A percentile compares a stretch with the other conserved stretches of the same genome.
Evolutionary conservation across 2,797 vertebrate species (phyloP).

Genomic region (Discoglossus pictus): DNA sequence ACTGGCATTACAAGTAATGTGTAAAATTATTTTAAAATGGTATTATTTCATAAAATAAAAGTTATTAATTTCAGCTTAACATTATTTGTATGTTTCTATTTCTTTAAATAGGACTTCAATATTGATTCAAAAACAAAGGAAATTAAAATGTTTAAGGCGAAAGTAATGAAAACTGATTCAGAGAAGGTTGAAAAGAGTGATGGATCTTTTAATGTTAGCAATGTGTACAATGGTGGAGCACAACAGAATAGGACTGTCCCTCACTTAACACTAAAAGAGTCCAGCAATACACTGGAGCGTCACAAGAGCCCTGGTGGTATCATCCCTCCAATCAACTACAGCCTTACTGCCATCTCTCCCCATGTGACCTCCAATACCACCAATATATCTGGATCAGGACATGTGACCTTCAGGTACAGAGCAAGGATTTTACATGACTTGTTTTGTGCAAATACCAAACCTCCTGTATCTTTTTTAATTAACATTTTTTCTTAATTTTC

Average conservation of each 20-base stretch:
- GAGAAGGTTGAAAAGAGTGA: slow-evolving; percentile 60
- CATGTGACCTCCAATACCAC: slow-evolving; percentile 49
- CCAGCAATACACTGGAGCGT: slow-evolving; percentile 56
- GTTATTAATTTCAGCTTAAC: too few species aligned
- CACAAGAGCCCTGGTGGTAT: slow-evolving; percentile 53
- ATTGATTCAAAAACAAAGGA: slow-evolving; percentile 62
- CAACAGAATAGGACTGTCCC: slow-evolving; percentile 57
- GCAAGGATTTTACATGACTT: too few species aligned
- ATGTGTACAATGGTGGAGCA: slow-evolving; percentile 46
- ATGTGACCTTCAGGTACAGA: slow-evolving; percentile 71
- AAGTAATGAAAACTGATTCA: slow-evolving; percentile 56
- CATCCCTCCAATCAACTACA: slow-evolving; percentile 69
- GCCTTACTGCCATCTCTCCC: slow-evolving; percentile 53
- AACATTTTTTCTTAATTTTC: too few species aligned
- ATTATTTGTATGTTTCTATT: background rate
- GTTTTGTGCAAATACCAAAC: too few species aligned
- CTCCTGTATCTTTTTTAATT: too few species aligned
- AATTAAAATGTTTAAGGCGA: slow-evolving; percentile 62
- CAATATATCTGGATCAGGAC: slow-evolving; percentile 52
- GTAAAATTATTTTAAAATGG: background rate
- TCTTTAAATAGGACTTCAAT: slow-evolving; percentile 62
- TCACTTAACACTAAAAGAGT: slow-evolving; percentile 59
- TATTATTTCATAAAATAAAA: background rate
- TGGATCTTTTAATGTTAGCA: slow-evolving; percentile 52
- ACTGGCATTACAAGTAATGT: slow-evolving; percentile 61